phyloP scores from a whole-genome alignment of 2,888 invertebrate genomes.

The Ischnura elegans region DNA sequence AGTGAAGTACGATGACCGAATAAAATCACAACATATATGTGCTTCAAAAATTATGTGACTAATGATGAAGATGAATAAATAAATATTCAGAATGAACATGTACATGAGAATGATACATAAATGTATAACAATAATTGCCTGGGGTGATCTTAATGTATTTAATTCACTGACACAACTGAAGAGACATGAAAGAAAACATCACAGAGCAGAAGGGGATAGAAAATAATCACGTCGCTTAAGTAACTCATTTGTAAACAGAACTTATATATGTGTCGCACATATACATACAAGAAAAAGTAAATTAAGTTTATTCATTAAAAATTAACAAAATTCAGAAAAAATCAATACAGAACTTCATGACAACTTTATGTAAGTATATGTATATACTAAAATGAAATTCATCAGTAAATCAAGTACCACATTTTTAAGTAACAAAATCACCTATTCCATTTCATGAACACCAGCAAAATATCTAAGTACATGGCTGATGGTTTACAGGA shows the following conservation, averaged over 20 bases:
- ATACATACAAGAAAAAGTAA: background rate
- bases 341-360: background rate
- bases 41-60: background rate
- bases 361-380: background rate
- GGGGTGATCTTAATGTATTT: background rate
- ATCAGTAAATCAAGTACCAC: too few species aligned
- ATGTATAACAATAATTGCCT: background rate
- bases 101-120: background rate
- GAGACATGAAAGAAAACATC: background rate
- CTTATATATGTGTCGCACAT: background rate
- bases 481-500: background rate
- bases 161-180: background rate
- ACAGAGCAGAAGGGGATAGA: background rate
- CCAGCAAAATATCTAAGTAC: background rate
- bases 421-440: too few species aligned
- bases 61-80: conserved; percentile 57
- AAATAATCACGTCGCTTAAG: background rate
- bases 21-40: conserved; percentile 8
- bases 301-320: background rate
- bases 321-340: background rate
- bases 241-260: background rate
- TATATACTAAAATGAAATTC: too few species aligned
- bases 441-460: too few species aligned
- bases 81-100: conserved; percentile 49
- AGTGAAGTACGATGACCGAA: background rate